Evolutionary conservation across 1,140 invertebrate species (phyloP).

Genomic region (Geopemphigus sp.): DNA sequence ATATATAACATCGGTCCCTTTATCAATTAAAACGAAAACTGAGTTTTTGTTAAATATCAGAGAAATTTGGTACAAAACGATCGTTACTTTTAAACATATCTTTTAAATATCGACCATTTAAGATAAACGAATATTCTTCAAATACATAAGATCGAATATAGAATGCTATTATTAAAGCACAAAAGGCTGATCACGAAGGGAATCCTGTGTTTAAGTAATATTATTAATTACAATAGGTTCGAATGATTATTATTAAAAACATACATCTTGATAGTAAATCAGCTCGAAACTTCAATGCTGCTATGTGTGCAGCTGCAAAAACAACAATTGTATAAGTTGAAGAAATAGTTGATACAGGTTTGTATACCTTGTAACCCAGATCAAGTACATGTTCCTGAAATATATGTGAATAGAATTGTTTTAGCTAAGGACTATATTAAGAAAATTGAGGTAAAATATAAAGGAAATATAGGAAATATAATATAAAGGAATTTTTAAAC

Average conservation of each 20-base stretch:
- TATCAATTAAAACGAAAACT: too few relatives aligned
- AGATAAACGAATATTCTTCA: too few relatives aligned
- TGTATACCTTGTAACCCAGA: slow-evolving; percentile 81
- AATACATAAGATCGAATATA: too few relatives aligned
- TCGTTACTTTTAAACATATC: too few relatives aligned
- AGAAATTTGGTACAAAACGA: too few relatives aligned
- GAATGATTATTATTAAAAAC: neutral
- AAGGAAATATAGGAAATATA: neutral
- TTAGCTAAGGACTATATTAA: slow-evolving; percentile 84
- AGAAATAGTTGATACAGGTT: slow-evolving; percentile 88
- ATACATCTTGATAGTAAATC: slow-evolving; percentile 63
- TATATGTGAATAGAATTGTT: slow-evolving; percentile 88
- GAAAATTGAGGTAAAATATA: slow-evolving; percentile 73
- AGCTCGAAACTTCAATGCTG: slow-evolving; percentile 91
- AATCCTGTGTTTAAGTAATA: slow-evolving; percentile 87
- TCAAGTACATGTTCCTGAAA: slow-evolving; percentile 85
- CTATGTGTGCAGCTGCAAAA: slow-evolving; percentile 89
- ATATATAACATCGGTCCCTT: too few relatives aligned
- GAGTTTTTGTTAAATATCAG: too few relatives aligned
- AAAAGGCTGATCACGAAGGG: slow-evolving; percentile 91
- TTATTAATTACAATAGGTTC: neutral
- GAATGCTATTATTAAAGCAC: slow-evolving; percentile 94
- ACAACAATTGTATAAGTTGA: slow-evolving; percentile 92
- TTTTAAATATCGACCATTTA: too few relatives aligned
- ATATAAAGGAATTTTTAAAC: neutral